These are phyloP conservation scores for Mus spretus DNA, from an alignment of 2,797 vertebrate species.

Conservation along the genomic window DNA sequence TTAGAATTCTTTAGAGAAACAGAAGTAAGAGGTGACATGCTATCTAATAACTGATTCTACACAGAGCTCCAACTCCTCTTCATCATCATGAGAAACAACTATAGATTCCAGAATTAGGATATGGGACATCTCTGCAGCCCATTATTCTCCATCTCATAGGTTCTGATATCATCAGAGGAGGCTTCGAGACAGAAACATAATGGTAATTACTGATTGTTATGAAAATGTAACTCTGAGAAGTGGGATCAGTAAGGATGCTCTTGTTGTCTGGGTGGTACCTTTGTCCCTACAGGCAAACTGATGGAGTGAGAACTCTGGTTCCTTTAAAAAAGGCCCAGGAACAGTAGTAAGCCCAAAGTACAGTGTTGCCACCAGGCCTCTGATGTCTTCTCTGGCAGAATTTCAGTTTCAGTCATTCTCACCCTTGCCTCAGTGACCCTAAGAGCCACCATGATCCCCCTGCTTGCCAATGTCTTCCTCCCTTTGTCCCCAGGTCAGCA, in stretches of 20 bases:
- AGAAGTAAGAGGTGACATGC: background rate
- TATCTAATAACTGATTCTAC: background rate
- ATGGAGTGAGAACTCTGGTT: background rate
- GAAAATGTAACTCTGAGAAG: background rate
- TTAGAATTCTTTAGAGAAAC: background rate
- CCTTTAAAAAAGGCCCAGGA: background rate
- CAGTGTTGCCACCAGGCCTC: background rate
- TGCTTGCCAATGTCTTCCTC: background rate
- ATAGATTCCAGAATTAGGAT: background rate
- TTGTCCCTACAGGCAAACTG: background rate
- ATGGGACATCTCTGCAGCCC: background rate
- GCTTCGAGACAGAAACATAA: background rate
- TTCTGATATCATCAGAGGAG: background rate
- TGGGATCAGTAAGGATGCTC: background rate
- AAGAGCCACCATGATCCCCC: background rate
- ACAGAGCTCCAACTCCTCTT: background rate
- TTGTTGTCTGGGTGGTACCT: background rate
- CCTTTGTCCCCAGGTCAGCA: background rate
- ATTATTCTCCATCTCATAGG: background rate
- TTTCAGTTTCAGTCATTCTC: background rate
- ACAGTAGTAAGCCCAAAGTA: background rate
- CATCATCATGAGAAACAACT: background rate
- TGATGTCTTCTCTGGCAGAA: background rate
- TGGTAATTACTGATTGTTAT: background rate
- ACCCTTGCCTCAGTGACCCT: background rate